Conservation (phyloP, 2,888 invertebrate genomes). For the Xestobium rufovillosum region DNA sequence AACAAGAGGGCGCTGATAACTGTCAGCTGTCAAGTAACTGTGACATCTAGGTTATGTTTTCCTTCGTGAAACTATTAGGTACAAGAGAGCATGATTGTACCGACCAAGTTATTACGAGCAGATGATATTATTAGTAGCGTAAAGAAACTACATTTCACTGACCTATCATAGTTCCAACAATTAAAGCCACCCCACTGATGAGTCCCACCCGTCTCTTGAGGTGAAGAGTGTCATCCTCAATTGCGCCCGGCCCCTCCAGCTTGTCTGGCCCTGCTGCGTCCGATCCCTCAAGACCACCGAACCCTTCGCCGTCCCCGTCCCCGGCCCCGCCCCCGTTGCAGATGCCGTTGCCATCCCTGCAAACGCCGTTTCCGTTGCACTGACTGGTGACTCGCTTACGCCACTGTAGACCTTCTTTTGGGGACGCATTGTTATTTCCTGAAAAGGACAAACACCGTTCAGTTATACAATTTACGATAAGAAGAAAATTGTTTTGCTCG, state of each 20-base stretch:
- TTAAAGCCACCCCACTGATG: conserved; percentile 98
- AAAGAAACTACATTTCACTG: too few species aligned
- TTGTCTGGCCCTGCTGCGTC: conserved; percentile 55
- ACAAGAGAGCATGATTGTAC: too few species aligned
- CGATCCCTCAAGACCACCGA: conserved; percentile 44
- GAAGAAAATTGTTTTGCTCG: too few species aligned
- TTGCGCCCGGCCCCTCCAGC: conserved; percentile 81
- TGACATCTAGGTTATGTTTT: too few species aligned
- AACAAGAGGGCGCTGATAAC: too few species aligned
- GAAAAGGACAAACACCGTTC: conserved; percentile 20
- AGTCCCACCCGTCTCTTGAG: conserved; percentile 99
- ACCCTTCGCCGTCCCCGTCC: conserved; percentile 36
- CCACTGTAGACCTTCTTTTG: conserved; percentile 43
- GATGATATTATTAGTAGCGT: too few species aligned
- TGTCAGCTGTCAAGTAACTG: too few species aligned
- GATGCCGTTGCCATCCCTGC: conserved; percentile 13
- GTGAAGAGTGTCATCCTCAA: conserved; percentile 95
- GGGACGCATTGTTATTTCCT: conserved; percentile 44
- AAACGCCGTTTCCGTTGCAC: conserved; percentile 31
- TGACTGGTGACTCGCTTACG: conserved; percentile 28
- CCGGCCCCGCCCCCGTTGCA: conserved; percentile 39
- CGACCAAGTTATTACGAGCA: too few species aligned
- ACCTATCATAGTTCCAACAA: conserved; percentile 98
- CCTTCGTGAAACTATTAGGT: too few species aligned
- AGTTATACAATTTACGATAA: too few species aligned